Evolutionary conservation across 2,888 invertebrate genomes (phyloP), one percentile per base, ranked within the genome.

Genomic region (Polymixis lichenea): DNA sequence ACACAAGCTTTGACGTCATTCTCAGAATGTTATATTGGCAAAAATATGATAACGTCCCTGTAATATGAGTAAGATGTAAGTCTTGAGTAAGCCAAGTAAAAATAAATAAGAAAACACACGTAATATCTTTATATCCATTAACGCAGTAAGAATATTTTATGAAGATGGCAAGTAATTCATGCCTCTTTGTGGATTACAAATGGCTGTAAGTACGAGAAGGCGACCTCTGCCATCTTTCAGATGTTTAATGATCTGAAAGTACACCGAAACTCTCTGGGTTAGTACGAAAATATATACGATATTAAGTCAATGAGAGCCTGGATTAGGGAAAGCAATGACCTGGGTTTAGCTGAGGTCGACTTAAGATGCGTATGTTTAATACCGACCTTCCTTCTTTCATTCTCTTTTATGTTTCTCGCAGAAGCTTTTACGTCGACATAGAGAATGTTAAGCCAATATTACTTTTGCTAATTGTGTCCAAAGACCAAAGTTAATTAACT

Each of bases 211-310:
- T 38, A 76, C 60, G 51, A 74, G 73, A 79, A 75, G 74, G 67
- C 66, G 66, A 72, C 78, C 76, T 65, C 53, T 56, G 28, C 75
- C 76, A 76, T 85, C 69, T 61, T 69, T 82, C 68, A 79, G 71
- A 77, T 79, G 87, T 84, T 86, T 75, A 87, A 87, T 83, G 85
- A 73, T 56, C 80, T 78, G 83, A 76, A 81, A 81, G 75, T 75
- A 75, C 64, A 77, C 76, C 28, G 55, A 71, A 80, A 81, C 75
- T 77, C 77, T 78, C 28, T 32, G 69, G 64, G 56, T 56, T 70
- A 55, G 67, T 72, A 78, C 74, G 79, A 79, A 85, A 80, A 86
- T n/a, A 77, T 81, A 83, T 80, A 73, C 60, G 68, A 73, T 68
- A 85, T 88, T 85, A 88, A 77, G 77, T 78, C 79, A 75, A 78